Percentiles rank a stretch among this genome's conserved stretches.
Evolutionary conservation across 2,113 vertebrate genomes (phyloP).

Genomic region (Callopanchax toddi): DNA sequence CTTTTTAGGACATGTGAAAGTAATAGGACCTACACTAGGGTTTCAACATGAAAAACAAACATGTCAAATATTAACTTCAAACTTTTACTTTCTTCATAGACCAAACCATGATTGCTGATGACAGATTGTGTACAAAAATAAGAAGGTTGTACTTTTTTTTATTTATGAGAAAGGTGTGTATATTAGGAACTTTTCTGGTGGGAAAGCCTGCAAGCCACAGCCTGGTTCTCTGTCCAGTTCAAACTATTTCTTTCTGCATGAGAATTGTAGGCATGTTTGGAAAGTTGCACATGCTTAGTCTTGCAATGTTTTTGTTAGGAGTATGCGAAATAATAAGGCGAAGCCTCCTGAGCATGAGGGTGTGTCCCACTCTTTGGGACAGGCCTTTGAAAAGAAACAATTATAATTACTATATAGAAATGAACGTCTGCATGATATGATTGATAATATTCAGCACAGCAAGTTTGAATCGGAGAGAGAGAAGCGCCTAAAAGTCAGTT

Average conservation of each 20-base stretch:
- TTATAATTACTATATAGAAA: no score
- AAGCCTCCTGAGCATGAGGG: slow-evolving; percentile 24
- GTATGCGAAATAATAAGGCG: not conserved
- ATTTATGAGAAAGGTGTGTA: no score
- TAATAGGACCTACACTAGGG: not conserved
- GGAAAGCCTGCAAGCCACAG: no score
- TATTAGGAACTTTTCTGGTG: no score
- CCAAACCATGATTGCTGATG: not conserved
- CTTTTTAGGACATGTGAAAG: not conserved
- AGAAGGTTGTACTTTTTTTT: no score
- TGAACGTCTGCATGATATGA: no score
- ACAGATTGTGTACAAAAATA: no score
- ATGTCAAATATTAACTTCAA: slow-evolving; percentile 53
- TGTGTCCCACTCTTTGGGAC: slow-evolving; percentile 12
- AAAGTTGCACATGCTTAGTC: slow-evolving; percentile 37
- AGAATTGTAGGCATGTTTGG: not conserved
- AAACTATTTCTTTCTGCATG: not conserved
- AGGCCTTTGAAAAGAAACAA: not conserved
- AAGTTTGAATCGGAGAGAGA: not conserved
- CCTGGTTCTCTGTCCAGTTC: not conserved
- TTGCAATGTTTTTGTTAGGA: slow-evolving; percentile 25
- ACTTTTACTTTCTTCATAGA: slow-evolving; percentile 18
- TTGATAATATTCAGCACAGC: no score
- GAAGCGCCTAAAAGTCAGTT: not conserved
- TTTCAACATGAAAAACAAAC: slow-evolving; percentile 32